Conservation (phyloP, 2,888 invertebrate species). For the Polydrusus cervinus region DNA sequence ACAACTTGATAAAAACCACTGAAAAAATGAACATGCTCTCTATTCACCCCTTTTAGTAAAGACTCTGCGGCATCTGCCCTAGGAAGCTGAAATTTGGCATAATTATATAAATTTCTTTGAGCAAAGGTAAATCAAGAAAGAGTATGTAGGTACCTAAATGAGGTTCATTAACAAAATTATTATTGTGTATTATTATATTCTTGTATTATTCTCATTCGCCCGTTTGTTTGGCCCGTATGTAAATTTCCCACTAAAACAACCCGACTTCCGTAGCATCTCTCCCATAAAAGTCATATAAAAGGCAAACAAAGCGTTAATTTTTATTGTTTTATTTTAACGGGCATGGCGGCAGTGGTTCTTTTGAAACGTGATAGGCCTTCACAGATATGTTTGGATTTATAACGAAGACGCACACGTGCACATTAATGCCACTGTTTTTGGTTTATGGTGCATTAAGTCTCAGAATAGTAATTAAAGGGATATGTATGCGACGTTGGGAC, state of each 20-base stretch:
- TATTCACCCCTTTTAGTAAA: too few relatives aligned
- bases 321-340: constrained; percentile 47
- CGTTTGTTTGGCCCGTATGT: not conserved
- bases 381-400: constrained; percentile 49
- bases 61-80: too few relatives aligned
- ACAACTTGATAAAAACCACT: constrained; percentile 67
- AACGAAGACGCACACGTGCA: constrained; percentile 42
- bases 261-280: constrained; percentile 14
- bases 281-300: constrained; percentile 21
- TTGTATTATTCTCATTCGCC: not conserved
- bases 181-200: too few relatives aligned
- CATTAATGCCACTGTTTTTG: constrained; percentile 43
- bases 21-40: too few relatives aligned
- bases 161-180: too few relatives aligned
- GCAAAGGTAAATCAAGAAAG: too few relatives aligned
- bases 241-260: constrained; percentile 9
- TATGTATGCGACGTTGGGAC: not conserved
- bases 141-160: not conserved
- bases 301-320: constrained; percentile 41
- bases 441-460: constrained; percentile 49
- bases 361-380: constrained; percentile 51
- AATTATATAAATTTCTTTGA: too few relatives aligned
- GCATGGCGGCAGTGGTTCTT: constrained; percentile 29
- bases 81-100: too few relatives aligned
- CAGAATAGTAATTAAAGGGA: constrained; percentile 47